These are phyloP conservation scores for Chamaetylas fuelleborni DNA, from an alignment of 2,113 vertebrate genomes.

Conservation along the genomic window DNA sequence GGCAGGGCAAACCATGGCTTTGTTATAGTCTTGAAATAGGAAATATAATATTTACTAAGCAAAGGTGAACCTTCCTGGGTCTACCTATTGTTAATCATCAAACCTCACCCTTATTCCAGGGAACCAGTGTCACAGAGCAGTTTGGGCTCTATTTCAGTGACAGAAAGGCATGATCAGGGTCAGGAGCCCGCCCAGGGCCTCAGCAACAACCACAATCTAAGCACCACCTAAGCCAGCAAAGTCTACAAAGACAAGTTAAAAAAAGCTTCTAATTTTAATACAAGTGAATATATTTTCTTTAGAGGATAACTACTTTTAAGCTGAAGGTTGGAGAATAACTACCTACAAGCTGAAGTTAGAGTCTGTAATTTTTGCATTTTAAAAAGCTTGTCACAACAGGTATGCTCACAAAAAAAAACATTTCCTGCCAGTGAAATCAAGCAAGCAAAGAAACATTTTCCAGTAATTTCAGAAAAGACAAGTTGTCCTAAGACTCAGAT, in stretches of 20 bases:
- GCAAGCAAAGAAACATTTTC: neutral
- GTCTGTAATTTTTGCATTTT: neutral
- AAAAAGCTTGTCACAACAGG: neutral
- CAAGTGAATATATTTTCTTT: neutral
- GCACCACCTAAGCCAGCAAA: neutral
- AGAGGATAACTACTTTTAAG: neutral
- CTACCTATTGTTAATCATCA: neutral
- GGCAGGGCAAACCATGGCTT: neutral
- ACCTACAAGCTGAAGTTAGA: neutral
- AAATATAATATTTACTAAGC: conserved; percentile 32
- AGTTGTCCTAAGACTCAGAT: neutral
- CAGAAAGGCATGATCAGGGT: neutral
- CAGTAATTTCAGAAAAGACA: neutral
- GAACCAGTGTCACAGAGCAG: neutral
- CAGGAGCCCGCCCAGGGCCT: neutral
- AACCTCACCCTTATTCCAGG: neutral
- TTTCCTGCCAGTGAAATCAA: neutral
- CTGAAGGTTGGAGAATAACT: neutral
- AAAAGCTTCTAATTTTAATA: neutral
- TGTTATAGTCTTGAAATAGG: neutral
- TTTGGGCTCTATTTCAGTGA: neutral
- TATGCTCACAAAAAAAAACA: neutral
- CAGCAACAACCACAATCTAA: rapidly evolving
- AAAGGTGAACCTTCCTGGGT: neutral
- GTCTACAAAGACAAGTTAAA: neutral